Evolutionary conservation across 2,797 vertebrate species (phyloP).

Genomic region (Notolepis coatsorum): DNA sequence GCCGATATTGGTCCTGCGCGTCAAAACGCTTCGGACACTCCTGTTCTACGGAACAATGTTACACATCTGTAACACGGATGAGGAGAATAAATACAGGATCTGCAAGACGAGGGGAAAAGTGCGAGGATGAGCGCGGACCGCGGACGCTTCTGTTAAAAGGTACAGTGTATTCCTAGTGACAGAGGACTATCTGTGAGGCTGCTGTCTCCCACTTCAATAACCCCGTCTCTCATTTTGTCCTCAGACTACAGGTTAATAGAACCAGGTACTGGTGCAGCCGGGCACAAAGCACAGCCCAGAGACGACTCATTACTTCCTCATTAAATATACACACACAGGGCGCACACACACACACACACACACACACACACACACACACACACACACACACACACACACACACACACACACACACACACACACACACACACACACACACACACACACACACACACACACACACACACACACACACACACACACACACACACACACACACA

Average conservation of each 20-base stretch:
- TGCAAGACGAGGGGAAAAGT: no score
- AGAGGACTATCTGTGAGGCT: no score
- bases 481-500: background rate
- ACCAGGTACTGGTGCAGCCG: background rate
- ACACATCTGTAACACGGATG: no score
- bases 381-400: background rate
- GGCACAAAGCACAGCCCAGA: slow-evolving; percentile 4
- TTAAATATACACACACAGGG: slow-evolving; percentile 27
- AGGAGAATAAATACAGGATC: no score
- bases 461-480: background rate
- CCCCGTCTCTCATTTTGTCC: no score
- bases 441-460: slow-evolving; percentile 11
- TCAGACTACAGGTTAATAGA: background rate
- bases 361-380: background rate
- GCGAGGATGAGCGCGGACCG: no score
- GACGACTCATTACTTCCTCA: slow-evolving; percentile 11
- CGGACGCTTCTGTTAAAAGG: no score
- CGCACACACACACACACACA: background rate
- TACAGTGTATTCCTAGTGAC: no score
- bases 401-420: slow-evolving; percentile 9
- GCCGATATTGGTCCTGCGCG: no score
- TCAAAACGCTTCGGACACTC: no score
- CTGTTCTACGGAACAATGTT: no score
- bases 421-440: background rate
- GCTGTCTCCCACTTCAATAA: no score